Percentiles rank a stretch among this genome's conserved stretches.
These are phyloP conservation scores for Miichthys miiuy DNA, from an alignment of 2,797 vertebrate species.

Conservation along the genomic window DNA sequence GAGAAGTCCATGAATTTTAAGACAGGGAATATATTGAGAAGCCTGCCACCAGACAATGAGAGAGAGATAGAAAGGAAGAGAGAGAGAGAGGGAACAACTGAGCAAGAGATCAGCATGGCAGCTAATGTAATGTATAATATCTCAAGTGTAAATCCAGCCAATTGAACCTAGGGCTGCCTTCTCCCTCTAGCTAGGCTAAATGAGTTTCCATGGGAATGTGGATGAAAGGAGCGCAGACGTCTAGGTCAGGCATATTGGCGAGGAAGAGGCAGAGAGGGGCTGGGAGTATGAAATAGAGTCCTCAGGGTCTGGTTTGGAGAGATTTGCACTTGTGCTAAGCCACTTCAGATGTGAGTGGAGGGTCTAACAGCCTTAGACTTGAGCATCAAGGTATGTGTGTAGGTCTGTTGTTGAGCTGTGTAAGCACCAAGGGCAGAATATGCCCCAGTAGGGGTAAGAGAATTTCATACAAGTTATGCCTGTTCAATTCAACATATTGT, in stretches of 20 bases:
- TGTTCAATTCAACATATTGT: constrained; percentile 73
- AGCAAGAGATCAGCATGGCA: constrained; percentile 83
- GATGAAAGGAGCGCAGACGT: constrained; percentile 81
- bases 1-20: constrained; percentile 85
- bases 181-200: constrained; percentile 82
- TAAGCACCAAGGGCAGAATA: constrained; percentile 79
- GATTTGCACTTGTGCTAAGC: constrained; percentile 84
- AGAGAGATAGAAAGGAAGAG: constrained; percentile 51
- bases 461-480: constrained; percentile 77
- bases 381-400: constrained; percentile 83
- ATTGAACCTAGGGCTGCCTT: constrained; percentile 83
- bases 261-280: constrained; percentile 76
- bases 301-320: constrained; percentile 84
- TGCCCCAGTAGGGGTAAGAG: constrained; percentile 68
- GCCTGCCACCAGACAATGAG: constrained; percentile 78
- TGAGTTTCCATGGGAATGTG: constrained; percentile 86
- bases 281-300: constrained; percentile 84
- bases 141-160: constrained; percentile 86
- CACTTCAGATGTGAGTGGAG: constrained; percentile 83
- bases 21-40: constrained; percentile 81
- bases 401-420: constrained; percentile 82
- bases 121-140: constrained; percentile 88
- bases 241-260: constrained; percentile 84
- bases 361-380: constrained; percentile 83
- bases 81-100: constrained; percentile 65